These are phyloP conservation scores for Ceratina japonica DNA, from an alignment of 1,140 invertebrate species.

Conservation along the genomic window DNA sequence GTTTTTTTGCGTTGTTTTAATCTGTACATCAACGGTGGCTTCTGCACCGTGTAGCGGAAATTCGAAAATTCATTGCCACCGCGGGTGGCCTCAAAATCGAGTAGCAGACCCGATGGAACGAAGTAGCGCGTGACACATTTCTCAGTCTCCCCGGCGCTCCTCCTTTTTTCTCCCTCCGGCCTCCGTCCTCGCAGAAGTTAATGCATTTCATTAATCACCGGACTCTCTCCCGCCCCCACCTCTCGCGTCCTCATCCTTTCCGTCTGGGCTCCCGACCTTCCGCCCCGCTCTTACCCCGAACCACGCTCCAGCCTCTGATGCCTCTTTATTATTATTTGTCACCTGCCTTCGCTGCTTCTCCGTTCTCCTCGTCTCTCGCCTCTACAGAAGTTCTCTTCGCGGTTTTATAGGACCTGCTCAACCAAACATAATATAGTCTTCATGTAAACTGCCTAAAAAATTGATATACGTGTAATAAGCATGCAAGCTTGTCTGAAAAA, in stretches of 20 bases:
- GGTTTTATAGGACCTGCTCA: too few species aligned
- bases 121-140: slow-evolving; percentile 33
- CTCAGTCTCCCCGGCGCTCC: slow-evolving; percentile 41
- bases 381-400: too few species aligned
- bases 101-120: slow-evolving; percentile 26
- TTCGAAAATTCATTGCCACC: slow-evolving; percentile 27
- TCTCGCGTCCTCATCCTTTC: neutral
- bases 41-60: slow-evolving; percentile 9
- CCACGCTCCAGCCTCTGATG: slow-evolving; percentile 10
- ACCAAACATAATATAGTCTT: too few species aligned
- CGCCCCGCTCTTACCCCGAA: slow-evolving; percentile 18
- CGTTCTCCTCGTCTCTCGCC: neutral
- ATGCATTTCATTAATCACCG: slow-evolving; percentile 70
- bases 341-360: slow-evolving; percentile 37
- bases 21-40: neutral
- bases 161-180: neutral
- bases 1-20: neutral
- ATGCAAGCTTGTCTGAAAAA: too few species aligned
- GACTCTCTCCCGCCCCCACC: slow-evolving; percentile 26
- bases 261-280: neutral
- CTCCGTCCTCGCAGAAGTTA: slow-evolving; percentile 45
- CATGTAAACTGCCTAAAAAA: too few species aligned
- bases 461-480: too few species aligned
- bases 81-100: slow-evolving; percentile 24
- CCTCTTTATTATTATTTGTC: slow-evolving; percentile 68